Evolutionary conservation across 2,888 invertebrate species (phyloP).

Genomic region (Anorthoa munda): DNA sequence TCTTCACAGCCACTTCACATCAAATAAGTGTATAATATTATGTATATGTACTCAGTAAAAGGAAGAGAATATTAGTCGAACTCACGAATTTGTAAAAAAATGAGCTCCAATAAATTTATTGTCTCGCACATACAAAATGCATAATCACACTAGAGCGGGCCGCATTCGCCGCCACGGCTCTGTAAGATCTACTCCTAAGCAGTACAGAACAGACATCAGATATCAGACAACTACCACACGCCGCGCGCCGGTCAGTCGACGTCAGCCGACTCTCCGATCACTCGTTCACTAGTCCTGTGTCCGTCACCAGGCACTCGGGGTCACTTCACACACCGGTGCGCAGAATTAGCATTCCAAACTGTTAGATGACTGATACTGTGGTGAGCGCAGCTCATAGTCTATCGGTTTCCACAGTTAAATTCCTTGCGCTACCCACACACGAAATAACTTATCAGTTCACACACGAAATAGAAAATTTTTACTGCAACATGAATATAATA

Average conservation of each 20-base stretch:
- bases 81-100: constrained; percentile 72
- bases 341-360: constrained; percentile 87
- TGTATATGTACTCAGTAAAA: constrained; percentile 74
- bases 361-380: constrained; percentile 84
- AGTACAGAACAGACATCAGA: constrained; percentile 33
- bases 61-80: constrained; percentile 72
- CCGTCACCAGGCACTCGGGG: constrained; percentile 68
- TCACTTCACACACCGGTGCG: constrained; percentile 85
- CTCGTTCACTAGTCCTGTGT: constrained; percentile 63
- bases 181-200: constrained; percentile 72
- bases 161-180: constrained; percentile 58
- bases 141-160: constrained; percentile 76
- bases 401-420: constrained; percentile 83
- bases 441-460: constrained; percentile 57
- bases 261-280: constrained; percentile 26
- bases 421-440: constrained; percentile 73
- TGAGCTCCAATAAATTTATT: constrained; percentile 85
- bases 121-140: constrained; percentile 89
- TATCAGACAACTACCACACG: constrained; percentile 49
- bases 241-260: no score
- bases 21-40: constrained; percentile 75
- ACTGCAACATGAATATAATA: constrained; percentile 57
- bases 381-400: constrained; percentile 88
- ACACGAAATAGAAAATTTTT: constrained; percentile 52
- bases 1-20: constrained; percentile 88